Conservation (phyloP, 2,888 invertebrate species). For the Aradus depressus region DNA sequence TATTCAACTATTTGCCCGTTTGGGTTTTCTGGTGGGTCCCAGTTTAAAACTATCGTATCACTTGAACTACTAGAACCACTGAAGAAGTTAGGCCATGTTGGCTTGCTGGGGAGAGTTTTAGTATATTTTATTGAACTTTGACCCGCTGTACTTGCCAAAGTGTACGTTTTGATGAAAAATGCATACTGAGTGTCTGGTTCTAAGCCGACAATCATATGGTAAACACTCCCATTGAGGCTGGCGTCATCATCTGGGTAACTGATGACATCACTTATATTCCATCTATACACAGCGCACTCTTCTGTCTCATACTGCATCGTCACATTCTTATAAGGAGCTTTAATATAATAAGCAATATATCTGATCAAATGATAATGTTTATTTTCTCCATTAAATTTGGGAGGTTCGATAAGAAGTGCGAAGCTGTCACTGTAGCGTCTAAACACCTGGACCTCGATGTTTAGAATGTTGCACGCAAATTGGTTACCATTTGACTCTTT, state of each 20-base stretch:
- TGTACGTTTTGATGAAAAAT: slow-evolving; percentile 57
- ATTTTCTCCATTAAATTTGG: slow-evolving; percentile 6
- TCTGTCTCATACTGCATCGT: slow-evolving; percentile 45
- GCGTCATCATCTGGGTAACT: slow-evolving; percentile 23
- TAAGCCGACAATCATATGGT: slow-evolving; percentile 38
- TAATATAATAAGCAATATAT: slow-evolving; percentile 53
- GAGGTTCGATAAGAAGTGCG: slow-evolving; percentile 23
- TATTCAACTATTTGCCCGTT: slow-evolving; percentile 50
- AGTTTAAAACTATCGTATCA: slow-evolving; percentile 42
- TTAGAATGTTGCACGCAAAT: slow-evolving; percentile 48
- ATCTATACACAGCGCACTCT: slow-evolving; percentile 42
- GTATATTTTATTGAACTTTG: slow-evolving; percentile 41
- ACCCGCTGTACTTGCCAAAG: slow-evolving; percentile 38
- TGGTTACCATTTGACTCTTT: slow-evolving; percentile 56
- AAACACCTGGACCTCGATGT: slow-evolving; percentile 38
- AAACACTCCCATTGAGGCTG: slow-evolving; percentile 13
- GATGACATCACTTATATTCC: slow-evolving; percentile 36
- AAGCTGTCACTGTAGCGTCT: slow-evolving; percentile 22
- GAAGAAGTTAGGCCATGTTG: slow-evolving; percentile 35
- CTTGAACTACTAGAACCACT: slow-evolving; percentile 36
- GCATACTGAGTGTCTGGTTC: slow-evolving; percentile 60
- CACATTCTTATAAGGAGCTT: slow-evolving; percentile 43
- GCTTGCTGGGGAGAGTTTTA: slow-evolving; percentile 39
- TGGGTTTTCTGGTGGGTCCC: slow-evolving; percentile 48
- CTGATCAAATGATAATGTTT: slow-evolving; percentile 5